Evolutionary conservation across 2,797 vertebrate species (phyloP).

Genomic region (Chelon auratus): DNA sequence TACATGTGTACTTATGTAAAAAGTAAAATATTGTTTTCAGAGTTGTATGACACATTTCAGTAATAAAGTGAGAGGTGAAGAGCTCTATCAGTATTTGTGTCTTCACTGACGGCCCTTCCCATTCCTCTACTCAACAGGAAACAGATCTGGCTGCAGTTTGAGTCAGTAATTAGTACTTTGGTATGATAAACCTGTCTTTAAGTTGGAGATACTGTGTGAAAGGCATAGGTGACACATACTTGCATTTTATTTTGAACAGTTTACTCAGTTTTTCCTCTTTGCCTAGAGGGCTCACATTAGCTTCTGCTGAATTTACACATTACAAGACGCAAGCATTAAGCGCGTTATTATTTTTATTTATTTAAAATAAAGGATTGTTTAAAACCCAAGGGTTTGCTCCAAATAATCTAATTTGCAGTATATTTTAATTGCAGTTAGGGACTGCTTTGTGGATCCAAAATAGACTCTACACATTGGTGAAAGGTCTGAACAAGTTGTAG

Average conservation of each 20-base stretch:
- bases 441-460: neutral
- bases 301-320: no score
- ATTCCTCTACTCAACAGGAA: neutral
- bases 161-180: no score
- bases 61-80: slow-evolving; percentile 72
- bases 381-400: no score
- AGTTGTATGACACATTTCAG: slow-evolving; percentile 74
- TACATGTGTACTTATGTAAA: slow-evolving; percentile 65
- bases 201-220: no score
- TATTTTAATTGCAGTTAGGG: neutral
- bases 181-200: no score
- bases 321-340: no score
- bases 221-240: no score
- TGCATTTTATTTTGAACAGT: no score
- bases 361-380: no score
- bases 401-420: neutral
- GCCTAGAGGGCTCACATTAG: no score
- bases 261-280: no score
- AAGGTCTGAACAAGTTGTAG: neutral
- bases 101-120: neutral
- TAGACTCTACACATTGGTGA: neutral
- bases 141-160: neutral
- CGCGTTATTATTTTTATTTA: no score
- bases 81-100: slow-evolving; percentile 61
- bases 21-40: slow-evolving; percentile 74